phyloP scores from a whole-genome alignment of 1,140 invertebrate species.

The Danaus melanippus region DNA sequence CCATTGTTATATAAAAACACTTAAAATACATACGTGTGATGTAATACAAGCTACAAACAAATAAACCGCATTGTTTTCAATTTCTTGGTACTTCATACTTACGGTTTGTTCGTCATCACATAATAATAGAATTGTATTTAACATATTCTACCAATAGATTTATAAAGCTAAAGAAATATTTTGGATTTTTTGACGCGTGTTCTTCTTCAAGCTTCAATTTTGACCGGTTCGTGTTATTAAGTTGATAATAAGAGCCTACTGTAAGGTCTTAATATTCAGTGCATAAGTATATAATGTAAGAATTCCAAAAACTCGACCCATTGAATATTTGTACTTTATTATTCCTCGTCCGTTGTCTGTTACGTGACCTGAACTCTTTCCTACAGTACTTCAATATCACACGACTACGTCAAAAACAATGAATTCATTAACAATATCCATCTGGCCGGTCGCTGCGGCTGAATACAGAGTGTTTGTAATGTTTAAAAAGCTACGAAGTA shows the following conservation, averaged over 20 bases:
- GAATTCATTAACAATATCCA: slow-evolving; percentile 64
- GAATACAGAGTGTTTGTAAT: slow-evolving; percentile 55
- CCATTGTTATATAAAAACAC: too few species aligned
- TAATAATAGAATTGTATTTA: too few species aligned
- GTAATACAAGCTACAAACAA: background rate
- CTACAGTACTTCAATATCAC: slow-evolving; percentile 62
- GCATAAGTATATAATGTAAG: slow-evolving; percentile 42
- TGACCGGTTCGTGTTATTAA: background rate
- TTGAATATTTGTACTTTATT: slow-evolving; percentile 59
- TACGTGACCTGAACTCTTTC: slow-evolving; percentile 67
- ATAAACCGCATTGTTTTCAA: background rate
- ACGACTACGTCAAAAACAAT: slow-evolving; percentile 65
- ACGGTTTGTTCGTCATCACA: too few species aligned
- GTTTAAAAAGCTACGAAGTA: slow-evolving; percentile 22
- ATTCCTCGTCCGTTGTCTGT: slow-evolving; percentile 52
- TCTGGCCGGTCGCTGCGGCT: slow-evolving; percentile 36
- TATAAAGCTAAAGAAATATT: slow-evolving; percentile 1
- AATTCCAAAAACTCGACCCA: slow-evolving; percentile 66
- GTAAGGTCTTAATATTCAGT: slow-evolving; percentile 35
- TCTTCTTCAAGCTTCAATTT: too few species aligned
- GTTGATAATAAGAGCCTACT: background rate
- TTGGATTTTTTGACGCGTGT: background rate
- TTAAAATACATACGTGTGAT: too few species aligned
- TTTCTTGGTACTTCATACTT: too few species aligned
- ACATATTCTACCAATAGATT: background rate